A percentile compares a stretch with the other conserved stretches of the same genome.
These are phyloP conservation scores for Zaprionus ghesquierei DNA, from an alignment of 1,140 invertebrate genomes.

Conservation along the genomic window DNA sequence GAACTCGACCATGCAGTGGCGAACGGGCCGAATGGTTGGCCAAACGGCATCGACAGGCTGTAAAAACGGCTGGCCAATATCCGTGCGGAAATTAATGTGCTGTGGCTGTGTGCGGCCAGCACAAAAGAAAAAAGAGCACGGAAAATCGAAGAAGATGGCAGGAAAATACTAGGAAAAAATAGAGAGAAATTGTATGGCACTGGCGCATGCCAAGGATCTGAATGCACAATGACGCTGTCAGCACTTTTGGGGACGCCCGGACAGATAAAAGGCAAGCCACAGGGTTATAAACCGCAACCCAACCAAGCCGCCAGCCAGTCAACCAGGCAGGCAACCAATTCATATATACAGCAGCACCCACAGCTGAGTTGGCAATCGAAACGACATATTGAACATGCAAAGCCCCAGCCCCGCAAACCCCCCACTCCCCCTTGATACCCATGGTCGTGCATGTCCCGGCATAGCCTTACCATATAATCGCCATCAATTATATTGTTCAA, in stretches of 20 bases:
- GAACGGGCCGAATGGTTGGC: slow-evolving; percentile 2
- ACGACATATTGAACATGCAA: slow-evolving; percentile 62
- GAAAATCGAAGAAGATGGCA: not conserved
- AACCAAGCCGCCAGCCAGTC: not conserved
- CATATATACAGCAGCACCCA: not conserved
- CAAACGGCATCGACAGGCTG: slow-evolving; percentile 43
- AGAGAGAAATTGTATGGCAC: slow-evolving; percentile 9
- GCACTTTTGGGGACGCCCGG: slow-evolving; percentile 55
- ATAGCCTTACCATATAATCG: slow-evolving; percentile 49
- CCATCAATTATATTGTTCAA: slow-evolving; percentile 70
- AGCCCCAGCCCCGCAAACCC: not conserved
- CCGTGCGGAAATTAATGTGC: slow-evolving; percentile 76
- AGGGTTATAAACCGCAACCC: slow-evolving; percentile 51
- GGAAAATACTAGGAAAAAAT: slow-evolving; percentile 9
- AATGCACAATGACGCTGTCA: slow-evolving; percentile 59
- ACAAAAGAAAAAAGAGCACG: slow-evolving; percentile 5
- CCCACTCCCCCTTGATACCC: not conserved
- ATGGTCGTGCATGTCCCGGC: not conserved
- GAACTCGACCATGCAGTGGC: slow-evolving; percentile 19
- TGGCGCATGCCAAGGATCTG: slow-evolving; percentile 21
- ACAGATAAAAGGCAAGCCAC: slow-evolving; percentile 56
- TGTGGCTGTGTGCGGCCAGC: slow-evolving; percentile 41
- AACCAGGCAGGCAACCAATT: not conserved
- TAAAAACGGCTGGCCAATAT: slow-evolving; percentile 67
- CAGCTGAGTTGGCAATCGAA: slow-evolving; percentile 36